Conservation (phyloP, 2,113 vertebrate species). For the Bos taurus region ARS-UCD2.0 NC_037333.1:42805501-42806000, state of each 20-base stretch:
- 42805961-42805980: not conserved
- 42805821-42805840: not conserved
- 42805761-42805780: not conserved
- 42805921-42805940: not conserved
- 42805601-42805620: not conserved
- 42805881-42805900: not conserved
- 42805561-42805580: not conserved
- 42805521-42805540: not conserved
- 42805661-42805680: not conserved
- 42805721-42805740: not conserved
- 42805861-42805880: not conserved
- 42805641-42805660: not conserved
- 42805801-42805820: not conserved
- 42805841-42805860: not conserved
- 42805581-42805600: not conserved
- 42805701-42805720: accelerated
- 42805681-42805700: not conserved
- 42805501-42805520: not conserved
- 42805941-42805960: not conserved
- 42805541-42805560: not conserved
- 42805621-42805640: not conserved
- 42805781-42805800: not conserved
- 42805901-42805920: not conserved
- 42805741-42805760: not conserved
- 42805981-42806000: not conserved